Evolutionary conservation across 2,113 vertebrate species (phyloP).

Genomic region (Emydura subglobosa): DNA sequence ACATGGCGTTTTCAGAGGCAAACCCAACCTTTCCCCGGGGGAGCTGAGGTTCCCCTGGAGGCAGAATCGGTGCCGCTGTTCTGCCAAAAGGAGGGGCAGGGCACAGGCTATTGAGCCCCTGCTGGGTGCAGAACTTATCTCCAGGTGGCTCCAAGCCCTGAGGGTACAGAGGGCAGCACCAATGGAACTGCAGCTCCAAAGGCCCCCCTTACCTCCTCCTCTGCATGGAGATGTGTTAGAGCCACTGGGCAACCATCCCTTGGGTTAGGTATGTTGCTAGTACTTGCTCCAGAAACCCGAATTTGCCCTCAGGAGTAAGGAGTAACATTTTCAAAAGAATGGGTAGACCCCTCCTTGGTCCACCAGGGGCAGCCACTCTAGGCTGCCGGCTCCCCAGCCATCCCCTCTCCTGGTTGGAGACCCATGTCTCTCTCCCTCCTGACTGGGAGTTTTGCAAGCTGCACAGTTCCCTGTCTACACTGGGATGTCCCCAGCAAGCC

Average conservation of each 20-base stretch:
- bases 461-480: neutral
- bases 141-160: too few species aligned
- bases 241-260: neutral
- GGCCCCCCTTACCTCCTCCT: fast-evolving
- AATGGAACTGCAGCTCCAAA: neutral
- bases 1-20: neutral
- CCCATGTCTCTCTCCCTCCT: neutral
- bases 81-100: neutral
- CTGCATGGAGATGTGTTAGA: too few species aligned
- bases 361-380: neutral
- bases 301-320: neutral
- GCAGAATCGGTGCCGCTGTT: neutral
- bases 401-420: neutral
- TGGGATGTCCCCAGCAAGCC: neutral
- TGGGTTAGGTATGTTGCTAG: neutral
- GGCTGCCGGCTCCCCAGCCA: neutral
- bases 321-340: neutral
- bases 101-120: neutral
- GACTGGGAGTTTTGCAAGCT: neutral
- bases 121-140: fast-evolving
- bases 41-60: neutral
- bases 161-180: neutral
- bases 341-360: neutral
- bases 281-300: neutral
- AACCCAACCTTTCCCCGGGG: neutral